Base-by-base conservation (phyloP, 2,888 invertebrate genomes). In the Acrocyrtus sp. region DNA sequence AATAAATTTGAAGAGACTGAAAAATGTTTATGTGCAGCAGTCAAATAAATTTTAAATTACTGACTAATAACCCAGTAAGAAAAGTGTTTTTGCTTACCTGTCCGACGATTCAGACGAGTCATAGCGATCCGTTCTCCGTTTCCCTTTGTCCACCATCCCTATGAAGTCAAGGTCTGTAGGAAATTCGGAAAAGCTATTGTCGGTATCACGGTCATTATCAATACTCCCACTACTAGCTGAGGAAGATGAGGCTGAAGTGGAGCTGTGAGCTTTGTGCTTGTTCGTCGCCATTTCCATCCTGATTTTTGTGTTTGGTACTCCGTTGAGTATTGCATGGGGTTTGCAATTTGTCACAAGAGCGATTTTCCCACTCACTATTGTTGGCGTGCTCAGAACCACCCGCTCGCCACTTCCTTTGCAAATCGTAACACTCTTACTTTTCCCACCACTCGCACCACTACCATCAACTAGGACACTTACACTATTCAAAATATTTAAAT, bases 101-200 rank as follows among this genome's bases (percentile, higher is more conserved):
- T 94, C 94, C 86, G 94, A 94, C 83, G 94, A 94, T 87, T 94
- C 94, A 83, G 94, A 94, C 86, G 94, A 94, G 88, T 95, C 94
- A 88, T 93, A 94, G 87, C 94, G 90, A 89, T 94, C 93, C 85
- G 92, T 88, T 87, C 94, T 93, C 86, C 94, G 89, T 87, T 92
- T 94, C 87, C 76, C 72, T 43, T 79, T 78, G 39, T 78, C 76
- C 1, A 56, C 22, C 6, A 65, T 50, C 26, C 73, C 72, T 15
- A 77, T 74, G 47, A 78, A 78, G 43, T 76, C 78, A 34, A 77
- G 72, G 50, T 75, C 72, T 22, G 66, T 56, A 21, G 73, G 73
- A 45, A 69, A 77, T 27, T 72, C 72, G 4, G 77, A 75, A 66
- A 73, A 72, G 22, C 69, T 73, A 34, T 61, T 65, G 43, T 72